Evolutionary conservation across 2,113 vertebrate genomes (phyloP), one percentile per base, ranked within the genome.

Genomic region (Aspiorhynchus laticeps): DNA sequence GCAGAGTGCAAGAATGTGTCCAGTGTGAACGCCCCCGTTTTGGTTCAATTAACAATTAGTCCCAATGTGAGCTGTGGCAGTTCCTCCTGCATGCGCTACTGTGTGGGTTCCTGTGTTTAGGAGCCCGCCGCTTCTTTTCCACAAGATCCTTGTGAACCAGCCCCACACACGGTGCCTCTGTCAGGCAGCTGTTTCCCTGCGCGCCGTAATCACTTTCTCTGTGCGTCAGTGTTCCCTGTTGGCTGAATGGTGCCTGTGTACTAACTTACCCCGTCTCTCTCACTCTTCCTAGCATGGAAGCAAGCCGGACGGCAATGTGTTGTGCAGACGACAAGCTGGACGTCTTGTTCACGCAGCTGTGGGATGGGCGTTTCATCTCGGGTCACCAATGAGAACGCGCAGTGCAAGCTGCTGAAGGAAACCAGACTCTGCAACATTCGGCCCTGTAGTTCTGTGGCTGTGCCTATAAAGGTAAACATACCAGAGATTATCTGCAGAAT

Each of bases 401-500:
- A 93, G 31, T 96, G 96, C 88, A 96, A 96, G 85, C 92, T 96
- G 90, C 88, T 94, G 88, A 96, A 95, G 91, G 96, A 96, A 91
- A 95, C 94, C 0, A 94, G 93, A 1, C 94, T 96, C 79, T 96
- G 96, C 90, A 95, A 95, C 93, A 82, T 96, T 78, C 93, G 95
- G 10, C 95, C 95, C 75, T 96, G 96, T 90, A 94, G 93, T 89
- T 93, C 95, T 84, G 90, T 95, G 89, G 88, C 93, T 1, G 85
- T 94, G 74, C 93, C 95, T 0, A 91, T 95, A 61, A 96, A 96
- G 96, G 95, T 96, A 33, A 83, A 69, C 46, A 5, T 21, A 9
- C 31, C 15, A 26, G 33, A 46, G 24, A 46, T 7, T 15, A 26
- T 26, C 38, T 75, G 73, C 24, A 75, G 5, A 43, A 26, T 75